Evolutionary conservation across 2,888 invertebrate species (phyloP).

Genomic region (Caenorhabditis uteleia): DNA sequence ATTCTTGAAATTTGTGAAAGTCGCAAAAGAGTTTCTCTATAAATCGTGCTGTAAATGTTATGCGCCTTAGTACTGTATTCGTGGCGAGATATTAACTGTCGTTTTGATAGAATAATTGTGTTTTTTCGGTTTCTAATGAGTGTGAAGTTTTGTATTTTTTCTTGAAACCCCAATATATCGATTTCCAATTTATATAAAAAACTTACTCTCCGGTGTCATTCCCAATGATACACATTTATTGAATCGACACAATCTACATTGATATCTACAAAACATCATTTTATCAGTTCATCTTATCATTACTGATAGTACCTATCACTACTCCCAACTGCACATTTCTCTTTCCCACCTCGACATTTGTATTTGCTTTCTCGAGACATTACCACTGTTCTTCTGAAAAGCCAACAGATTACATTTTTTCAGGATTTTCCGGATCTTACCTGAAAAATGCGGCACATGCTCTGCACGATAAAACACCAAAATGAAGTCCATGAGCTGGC

Average conservation of each 20-base stretch:
- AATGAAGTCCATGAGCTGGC: slow-evolving; percentile 43
- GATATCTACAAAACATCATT: slow-evolving; percentile 27
- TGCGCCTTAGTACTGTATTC: no score
- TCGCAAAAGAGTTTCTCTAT: no score
- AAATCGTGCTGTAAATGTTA: no score
- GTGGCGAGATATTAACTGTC: no score
- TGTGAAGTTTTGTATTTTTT: no score
- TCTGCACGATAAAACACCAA: slow-evolving; percentile 44
- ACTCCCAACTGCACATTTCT: slow-evolving; percentile 24
- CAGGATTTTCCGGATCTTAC: slow-evolving; percentile 6
- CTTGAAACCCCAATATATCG: neutral
- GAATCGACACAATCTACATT: slow-evolving; percentile 39
- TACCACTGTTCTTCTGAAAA: slow-evolving; percentile 40
- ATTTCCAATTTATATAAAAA: neutral
- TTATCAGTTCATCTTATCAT: no score
- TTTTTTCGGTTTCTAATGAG: no score
- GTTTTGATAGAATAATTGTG: no score
- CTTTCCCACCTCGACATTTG: slow-evolving; percentile 30
- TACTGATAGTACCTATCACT: slow-evolving; percentile 5
- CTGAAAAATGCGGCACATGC: slow-evolving; percentile 51
- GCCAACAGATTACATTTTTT: neutral
- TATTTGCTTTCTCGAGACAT: slow-evolving; percentile 29
- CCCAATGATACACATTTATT: slow-evolving; percentile 39
- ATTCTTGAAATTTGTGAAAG: no score
- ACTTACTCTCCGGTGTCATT: slow-evolving; percentile 43